Conservation (phyloP, 2,113 vertebrate genomes). For the Phalacrocorax brasilianus region DNA sequence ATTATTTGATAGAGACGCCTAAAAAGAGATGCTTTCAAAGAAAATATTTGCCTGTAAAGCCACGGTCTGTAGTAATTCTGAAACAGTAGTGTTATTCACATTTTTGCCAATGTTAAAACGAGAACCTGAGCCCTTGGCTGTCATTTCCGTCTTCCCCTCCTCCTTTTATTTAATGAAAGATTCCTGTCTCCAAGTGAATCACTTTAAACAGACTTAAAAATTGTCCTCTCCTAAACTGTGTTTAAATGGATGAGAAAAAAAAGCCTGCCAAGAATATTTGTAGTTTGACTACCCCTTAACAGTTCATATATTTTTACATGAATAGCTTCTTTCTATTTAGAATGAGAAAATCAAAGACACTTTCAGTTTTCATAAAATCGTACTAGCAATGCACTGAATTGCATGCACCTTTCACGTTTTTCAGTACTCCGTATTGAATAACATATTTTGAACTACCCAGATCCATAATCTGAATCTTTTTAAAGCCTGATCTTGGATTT, state of each 20-base stretch:
- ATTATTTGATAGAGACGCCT: neutral
- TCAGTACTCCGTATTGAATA: neutral
- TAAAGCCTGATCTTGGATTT: neutral
- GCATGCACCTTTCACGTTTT: neutral
- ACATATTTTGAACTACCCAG: neutral
- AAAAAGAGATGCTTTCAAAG: neutral
- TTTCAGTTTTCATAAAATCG: constrained; percentile 23
- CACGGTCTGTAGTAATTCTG: neutral
- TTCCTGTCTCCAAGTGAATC: constrained; percentile 7
- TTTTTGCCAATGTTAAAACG: constrained; percentile 24
- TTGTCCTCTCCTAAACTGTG: neutral
- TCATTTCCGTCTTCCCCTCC: constrained; percentile 20
- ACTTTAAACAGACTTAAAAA: constrained; percentile 2
- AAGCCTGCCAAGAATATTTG: constrained; percentile 1
- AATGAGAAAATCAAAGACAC: constrained; percentile 11
- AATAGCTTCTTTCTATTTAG: constrained; percentile 26
- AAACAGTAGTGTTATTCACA: neutral
- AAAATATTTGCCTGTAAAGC: neutral
- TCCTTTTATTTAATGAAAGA: constrained; percentile 16
- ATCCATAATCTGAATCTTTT: neutral
- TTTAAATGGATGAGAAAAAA: constrained; percentile 15
- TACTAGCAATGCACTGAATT: neutral
- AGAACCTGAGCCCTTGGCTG: constrained; percentile 23
- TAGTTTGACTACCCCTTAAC: constrained; percentile 12
- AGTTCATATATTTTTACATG: constrained; percentile 16